Conservation (phyloP, 2,888 invertebrate genomes). For the Halictus ligatus region DNA sequence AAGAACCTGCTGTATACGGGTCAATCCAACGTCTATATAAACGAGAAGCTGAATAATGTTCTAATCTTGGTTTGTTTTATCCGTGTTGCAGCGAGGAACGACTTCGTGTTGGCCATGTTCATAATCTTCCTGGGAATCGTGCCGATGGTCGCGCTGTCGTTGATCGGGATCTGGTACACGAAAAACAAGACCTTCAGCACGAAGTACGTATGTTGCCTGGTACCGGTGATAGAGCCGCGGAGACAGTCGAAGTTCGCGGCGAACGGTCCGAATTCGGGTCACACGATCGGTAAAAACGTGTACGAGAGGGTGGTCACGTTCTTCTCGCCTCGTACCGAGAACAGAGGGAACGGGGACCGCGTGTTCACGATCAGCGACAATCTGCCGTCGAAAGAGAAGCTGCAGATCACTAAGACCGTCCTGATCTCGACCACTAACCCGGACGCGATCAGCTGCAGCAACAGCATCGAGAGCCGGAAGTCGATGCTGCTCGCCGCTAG, state of each 20-base stretch:
- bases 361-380: slow-evolving; percentile 76
- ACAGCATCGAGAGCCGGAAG: slow-evolving; percentile 82
- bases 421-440: slow-evolving; percentile 89
- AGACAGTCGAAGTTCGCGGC: slow-evolving; percentile 48
- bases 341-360: slow-evolving; percentile 55
- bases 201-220: slow-evolving; percentile 85
- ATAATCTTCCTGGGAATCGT: slow-evolving; percentile 95
- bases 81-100: slow-evolving; percentile 88
- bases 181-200: slow-evolving; percentile 83
- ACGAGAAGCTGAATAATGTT: not conserved
- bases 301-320: slow-evolving; percentile 55
- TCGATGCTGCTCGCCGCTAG: slow-evolving; percentile 73
- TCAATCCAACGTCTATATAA: not conserved
- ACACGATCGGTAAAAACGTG: slow-evolving; percentile 59
- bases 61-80: not conserved
- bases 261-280: slow-evolving; percentile 21
- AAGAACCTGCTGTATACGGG: too few relatives aligned
- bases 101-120: slow-evolving; percentile 92
- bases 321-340: slow-evolving; percentile 42
- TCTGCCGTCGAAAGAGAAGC: slow-evolving; percentile 76
- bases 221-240: slow-evolving; percentile 75
- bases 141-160: slow-evolving; percentile 89
- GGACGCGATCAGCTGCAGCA: slow-evolving; percentile 84
- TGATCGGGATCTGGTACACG: slow-evolving; percentile 91
- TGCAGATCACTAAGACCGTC: slow-evolving; percentile 87